These are phyloP conservation scores for Tipula lateralis DNA, from an alignment of 2,888 invertebrate genomes.

Conservation along the genomic window DNA sequence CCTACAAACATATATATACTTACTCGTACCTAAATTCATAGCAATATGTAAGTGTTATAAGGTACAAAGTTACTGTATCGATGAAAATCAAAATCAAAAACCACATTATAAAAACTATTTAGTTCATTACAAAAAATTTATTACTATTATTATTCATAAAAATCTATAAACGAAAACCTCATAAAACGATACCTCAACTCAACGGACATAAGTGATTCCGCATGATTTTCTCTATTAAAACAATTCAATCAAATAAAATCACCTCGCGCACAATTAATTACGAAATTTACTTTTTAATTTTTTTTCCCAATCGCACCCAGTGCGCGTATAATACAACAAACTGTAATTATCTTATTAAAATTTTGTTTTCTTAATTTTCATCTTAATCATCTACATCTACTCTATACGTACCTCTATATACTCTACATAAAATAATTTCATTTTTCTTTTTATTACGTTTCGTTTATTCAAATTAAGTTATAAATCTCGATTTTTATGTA, in stretches of 20 bases:
- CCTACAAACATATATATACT: too few relatives aligned
- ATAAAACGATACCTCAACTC: not conserved
- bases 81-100: too few relatives aligned
- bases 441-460: not conserved
- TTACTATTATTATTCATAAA: not conserved
- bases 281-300: slow-evolving; percentile 2
- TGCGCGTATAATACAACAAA: not conserved
- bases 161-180: not conserved
- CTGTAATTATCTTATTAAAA: not conserved
- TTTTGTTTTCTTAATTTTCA: not conserved
- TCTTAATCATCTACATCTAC: not conserved
- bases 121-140: not conserved
- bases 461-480: not conserved
- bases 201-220: not conserved
- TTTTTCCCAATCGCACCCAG: not conserved
- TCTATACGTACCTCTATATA: not conserved
- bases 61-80: not conserved
- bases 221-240: not conserved
- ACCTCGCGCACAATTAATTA: not conserved
- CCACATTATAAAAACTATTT: not conserved
- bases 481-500: not conserved
- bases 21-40: not conserved
- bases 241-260: not conserved
- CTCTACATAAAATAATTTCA: not conserved
- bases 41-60: not conserved